Percentiles rank a stretch among this genome's conserved stretches.
phyloP scores from a whole-genome alignment of 2,797 vertebrate genomes.

The Melanotaenia boesemani region DNA sequence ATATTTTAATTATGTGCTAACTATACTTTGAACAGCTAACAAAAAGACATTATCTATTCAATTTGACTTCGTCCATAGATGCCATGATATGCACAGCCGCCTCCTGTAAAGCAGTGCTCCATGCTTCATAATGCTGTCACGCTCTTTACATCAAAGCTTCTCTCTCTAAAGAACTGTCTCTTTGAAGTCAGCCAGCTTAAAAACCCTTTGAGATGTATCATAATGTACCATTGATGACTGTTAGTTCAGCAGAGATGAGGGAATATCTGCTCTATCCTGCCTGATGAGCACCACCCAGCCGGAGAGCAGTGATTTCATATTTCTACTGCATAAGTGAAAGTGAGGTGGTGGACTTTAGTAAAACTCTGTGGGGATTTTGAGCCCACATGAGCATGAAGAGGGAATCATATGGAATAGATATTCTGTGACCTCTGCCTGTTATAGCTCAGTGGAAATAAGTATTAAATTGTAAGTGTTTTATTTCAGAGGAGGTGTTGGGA shows the following conservation, averaged over 20 bases:
- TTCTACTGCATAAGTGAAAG: background rate
- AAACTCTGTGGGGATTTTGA: constrained; percentile 8
- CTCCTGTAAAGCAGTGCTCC: constrained; percentile 14
- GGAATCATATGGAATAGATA: constrained; percentile 6
- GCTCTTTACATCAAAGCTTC: constrained; percentile 51
- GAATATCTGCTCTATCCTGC: background rate
- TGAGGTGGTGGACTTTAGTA: constrained; percentile 1
- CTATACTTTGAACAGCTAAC: constrained; percentile 8
- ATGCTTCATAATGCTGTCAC: constrained; percentile 17
- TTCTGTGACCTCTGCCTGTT: constrained; percentile 1
- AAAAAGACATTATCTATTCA: constrained; percentile 17
- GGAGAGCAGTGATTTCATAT: constrained; percentile 1
- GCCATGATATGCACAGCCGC: background rate
- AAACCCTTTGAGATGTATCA: constrained; percentile 33
- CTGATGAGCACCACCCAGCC: constrained; percentile 19
- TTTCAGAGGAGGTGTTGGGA: background rate
- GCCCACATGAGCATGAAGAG: background rate
- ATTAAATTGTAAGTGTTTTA: background rate
- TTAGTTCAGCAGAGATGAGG: constrained; percentile 45
- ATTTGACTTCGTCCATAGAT: constrained; percentile 10
- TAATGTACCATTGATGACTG: constrained; percentile 56
- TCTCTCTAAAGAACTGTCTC: constrained; percentile 12
- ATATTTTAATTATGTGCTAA: background rate
- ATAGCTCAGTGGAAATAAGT: background rate
- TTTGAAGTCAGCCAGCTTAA: constrained; percentile 54